phyloP scores from a whole-genome alignment of 2,888 invertebrate species.

The Vanessa cardui region DNA sequence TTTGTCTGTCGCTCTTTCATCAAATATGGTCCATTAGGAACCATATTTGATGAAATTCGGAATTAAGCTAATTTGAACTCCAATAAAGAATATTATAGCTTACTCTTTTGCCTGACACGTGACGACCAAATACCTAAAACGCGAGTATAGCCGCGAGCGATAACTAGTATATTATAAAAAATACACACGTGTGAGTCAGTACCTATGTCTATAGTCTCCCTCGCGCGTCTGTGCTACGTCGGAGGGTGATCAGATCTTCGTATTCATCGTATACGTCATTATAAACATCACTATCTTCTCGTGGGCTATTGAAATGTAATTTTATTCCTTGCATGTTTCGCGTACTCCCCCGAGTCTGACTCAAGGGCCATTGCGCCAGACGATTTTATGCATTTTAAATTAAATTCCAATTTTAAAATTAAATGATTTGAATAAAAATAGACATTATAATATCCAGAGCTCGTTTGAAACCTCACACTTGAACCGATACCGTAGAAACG shows the following conservation, averaged over 20 bases:
- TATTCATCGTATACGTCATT: neutral
- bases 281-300: neutral
- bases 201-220: neutral
- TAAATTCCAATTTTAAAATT: constrained; percentile 9
- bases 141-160: too few relatives aligned
- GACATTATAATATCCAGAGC: neutral
- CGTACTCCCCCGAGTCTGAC: neutral
- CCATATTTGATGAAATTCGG: too few relatives aligned
- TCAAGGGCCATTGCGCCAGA: constrained; percentile 1
- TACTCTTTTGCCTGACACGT: too few relatives aligned
- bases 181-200: too few relatives aligned
- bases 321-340: constrained; percentile 3
- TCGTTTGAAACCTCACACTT: neutral
- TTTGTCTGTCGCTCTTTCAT: too few relatives aligned
- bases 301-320: constrained; percentile 7
- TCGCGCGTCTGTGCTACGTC: neutral
- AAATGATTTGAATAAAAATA: neutral
- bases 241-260: neutral
- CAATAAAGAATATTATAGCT: too few relatives aligned
- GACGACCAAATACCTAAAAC: too few relatives aligned
- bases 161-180: too few relatives aligned
- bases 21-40: too few relatives aligned
- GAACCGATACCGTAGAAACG: constrained; percentile 25
- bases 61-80: too few relatives aligned
- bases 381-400: constrained; percentile 5